Evolutionary conservation across 2,113 vertebrate species (phyloP).

Genomic region (Petrocephalus microphthalmus): DNA sequence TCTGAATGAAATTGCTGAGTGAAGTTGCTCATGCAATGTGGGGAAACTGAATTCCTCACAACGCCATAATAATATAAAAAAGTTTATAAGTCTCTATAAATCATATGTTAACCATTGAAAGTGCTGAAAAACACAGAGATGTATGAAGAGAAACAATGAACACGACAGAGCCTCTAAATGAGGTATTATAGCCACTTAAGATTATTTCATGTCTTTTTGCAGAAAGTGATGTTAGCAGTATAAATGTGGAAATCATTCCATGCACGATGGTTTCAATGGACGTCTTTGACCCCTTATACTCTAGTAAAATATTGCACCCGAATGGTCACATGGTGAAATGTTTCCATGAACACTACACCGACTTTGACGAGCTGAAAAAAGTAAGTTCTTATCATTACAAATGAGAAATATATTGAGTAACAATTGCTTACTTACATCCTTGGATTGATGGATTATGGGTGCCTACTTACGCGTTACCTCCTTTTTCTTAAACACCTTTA

Average conservation of each 20-base stretch:
- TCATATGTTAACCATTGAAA: no score
- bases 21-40: no score
- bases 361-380: conserved; percentile 62
- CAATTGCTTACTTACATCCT: neutral
- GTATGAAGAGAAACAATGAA: neutral
- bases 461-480: neutral
- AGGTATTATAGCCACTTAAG: neutral
- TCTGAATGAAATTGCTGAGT: no score
- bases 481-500: neutral
- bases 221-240: conserved; percentile 50
- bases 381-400: conserved; percentile 32
- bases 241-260: conserved; percentile 53
- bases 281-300: conserved; percentile 61
- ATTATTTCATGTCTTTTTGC: conserved; percentile 9
- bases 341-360: conserved; percentile 52
- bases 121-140: no score
- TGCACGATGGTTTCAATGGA: conserved; percentile 59
- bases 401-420: neutral
- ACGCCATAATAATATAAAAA: no score
- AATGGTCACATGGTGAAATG: conserved; percentile 58
- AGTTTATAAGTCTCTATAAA: no score
- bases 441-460: neutral
- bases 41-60: no score
- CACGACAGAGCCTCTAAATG: neutral
- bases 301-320: conserved; percentile 49